A percentile compares a stretch with the other conserved stretches of the same genome.
These are phyloP conservation scores for Drosophila anomelani DNA, from an alignment of 2,888 invertebrate genomes.

Conservation along the genomic window DNA sequence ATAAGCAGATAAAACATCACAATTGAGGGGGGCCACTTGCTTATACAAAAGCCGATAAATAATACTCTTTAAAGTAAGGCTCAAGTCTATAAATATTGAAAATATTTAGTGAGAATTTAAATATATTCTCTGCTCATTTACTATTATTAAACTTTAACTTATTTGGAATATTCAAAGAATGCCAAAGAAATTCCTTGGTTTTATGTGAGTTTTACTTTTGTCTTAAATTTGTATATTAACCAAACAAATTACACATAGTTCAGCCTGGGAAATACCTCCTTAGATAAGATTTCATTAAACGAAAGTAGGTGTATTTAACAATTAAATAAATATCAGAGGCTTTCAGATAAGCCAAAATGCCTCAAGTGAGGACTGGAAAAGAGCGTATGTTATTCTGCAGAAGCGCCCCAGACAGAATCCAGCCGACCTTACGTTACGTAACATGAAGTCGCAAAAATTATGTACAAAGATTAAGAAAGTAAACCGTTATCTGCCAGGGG, in stretches of 20 bases:
- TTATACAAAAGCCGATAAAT: slow-evolving; percentile 1
- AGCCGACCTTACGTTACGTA: slow-evolving; percentile 50
- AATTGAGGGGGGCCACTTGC: background rate
- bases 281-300: background rate
- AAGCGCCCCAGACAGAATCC: slow-evolving; percentile 8
- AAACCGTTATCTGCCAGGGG: slow-evolving; percentile 72
- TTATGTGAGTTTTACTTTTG: background rate
- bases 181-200: background rate
- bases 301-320: slow-evolving; percentile 19
- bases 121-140: background rate
- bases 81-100: background rate
- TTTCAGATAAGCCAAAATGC: slow-evolving; percentile 14
- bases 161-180: background rate
- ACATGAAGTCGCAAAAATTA: slow-evolving; percentile 70
- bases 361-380: slow-evolving; percentile 2
- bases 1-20: slow-evolving; percentile 36
- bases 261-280: background rate
- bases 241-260: background rate
- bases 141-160: background rate
- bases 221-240: background rate
- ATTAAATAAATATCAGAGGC: slow-evolving; percentile 22
- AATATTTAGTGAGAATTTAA: background rate
- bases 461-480: slow-evolving; percentile 77
- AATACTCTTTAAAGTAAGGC: slow-evolving; percentile 6
- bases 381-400: slow-evolving; percentile 23